Base-by-base conservation (phyloP, 2,888 invertebrate genomes). In the Oegoconia quadripuncta region DNA sequence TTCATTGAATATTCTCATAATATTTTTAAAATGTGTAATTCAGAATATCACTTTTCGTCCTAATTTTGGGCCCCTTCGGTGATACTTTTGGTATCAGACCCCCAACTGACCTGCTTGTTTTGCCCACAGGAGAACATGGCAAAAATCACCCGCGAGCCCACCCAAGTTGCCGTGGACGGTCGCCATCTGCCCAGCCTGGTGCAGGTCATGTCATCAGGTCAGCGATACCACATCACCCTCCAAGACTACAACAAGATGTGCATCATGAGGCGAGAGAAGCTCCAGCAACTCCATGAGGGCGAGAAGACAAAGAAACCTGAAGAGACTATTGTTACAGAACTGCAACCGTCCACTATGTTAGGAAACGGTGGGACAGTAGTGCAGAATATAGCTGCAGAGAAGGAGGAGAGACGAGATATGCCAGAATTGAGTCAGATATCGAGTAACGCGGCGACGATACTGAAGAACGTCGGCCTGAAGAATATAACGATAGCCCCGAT, bases 221-320 rank as follows among this genome's bases (percentile, higher is more conserved):
- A 92, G 59, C 91, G 94, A 0, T 94, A 92, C 72, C 93, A 94
- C 66, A 91, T 95, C 55, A 93, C 93, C 2, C 89, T 94, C 22
- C 91, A 92, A 34, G 94, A 95, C 60, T 94, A 93, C 74, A 94
- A 93, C 73, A 93, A 93, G 49, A 93, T 93, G 93, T 93, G 93
- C 69, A 89, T 92, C 39, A 89, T 93, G 69, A 87, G 93, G 4
- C 81, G 92, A 1, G 93, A 92, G 64, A 90, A 91, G 46, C 74
- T 92, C 2, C 88, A 91, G 55, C 90, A 90, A 20, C 82, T 92
- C 17, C 89, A 89, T 36, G 89, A 90, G 62, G 74, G 75, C 0
- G 74, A 79, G 29, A 72, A 64, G 15, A 28, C 20, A 11, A 35
- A 40, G 9, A 11, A 16, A 46, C 8, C 58, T 50, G 36, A 56